Evolutionary conservation across 2,888 invertebrate genomes (phyloP).

Genomic region (Chrysotoxum bicinctum): DNA sequence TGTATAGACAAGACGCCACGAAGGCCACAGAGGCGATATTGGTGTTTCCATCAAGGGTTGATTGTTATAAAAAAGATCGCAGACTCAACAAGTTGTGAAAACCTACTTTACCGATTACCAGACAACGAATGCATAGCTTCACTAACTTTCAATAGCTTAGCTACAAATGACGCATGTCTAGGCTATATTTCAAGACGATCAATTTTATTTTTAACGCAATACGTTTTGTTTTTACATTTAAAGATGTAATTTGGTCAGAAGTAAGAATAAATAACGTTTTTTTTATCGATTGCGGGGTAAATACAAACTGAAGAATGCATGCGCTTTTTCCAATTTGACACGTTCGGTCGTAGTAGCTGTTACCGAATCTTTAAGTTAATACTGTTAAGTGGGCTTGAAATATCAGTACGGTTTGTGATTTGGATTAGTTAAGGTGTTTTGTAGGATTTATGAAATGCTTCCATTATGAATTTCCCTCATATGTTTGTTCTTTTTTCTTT

Average conservation of each 20-base stretch:
- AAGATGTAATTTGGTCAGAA: slow-evolving; percentile 17
- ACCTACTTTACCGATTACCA: slow-evolving; percentile 8
- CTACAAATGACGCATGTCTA: slow-evolving; percentile 2
- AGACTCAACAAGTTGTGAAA: not conserved
- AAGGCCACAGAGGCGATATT: slow-evolving; percentile 67
- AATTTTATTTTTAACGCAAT: slow-evolving; percentile 8
- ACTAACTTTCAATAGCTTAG: not conserved
- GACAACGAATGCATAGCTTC: slow-evolving; percentile 15
- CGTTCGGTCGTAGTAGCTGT: slow-evolving; percentile 37
- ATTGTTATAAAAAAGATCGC: not conserved
- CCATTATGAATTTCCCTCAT: too few species aligned
- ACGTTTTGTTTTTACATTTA: slow-evolving; percentile 5
- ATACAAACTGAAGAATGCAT: slow-evolving; percentile 3
- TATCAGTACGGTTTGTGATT: not conserved
- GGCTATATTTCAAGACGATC: not conserved
- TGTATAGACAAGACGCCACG: slow-evolving; percentile 79
- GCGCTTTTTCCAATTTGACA: slow-evolving; percentile 34
- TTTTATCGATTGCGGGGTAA: not conserved
- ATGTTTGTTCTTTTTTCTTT: too few species aligned
- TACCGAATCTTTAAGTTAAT: not conserved
- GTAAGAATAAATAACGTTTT: not conserved
- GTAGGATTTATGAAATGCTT: too few species aligned
- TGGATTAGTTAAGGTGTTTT: not conserved
- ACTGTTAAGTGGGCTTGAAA: not conserved
- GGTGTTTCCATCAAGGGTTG: slow-evolving; percentile 39